Base-by-base conservation (phyloP, 1,140 invertebrate species). In the Lucilia sericata region DNA sequence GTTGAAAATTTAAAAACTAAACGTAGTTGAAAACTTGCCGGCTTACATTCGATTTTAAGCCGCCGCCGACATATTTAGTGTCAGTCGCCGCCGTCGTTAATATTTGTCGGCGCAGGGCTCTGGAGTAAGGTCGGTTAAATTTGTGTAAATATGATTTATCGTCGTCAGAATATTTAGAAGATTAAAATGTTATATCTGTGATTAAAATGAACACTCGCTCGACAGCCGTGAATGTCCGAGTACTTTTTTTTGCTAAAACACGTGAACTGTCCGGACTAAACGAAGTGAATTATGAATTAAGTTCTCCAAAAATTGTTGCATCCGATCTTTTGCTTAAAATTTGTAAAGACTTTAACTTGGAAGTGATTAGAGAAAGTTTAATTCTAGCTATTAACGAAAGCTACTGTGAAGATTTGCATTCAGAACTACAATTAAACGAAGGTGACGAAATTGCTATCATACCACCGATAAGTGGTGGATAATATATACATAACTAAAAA, bases 161-260 rank as follows among this genome's bases (percentile, higher is more conserved):
- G 2, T 5, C 5, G 42, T 42, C 42, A 42, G 0, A 7, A 8
- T 42, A 10, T 42, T 42, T 42, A 42, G 42, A 42, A 42, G 10
- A 0, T 42, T 60, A 60, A 60, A 70, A 70, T 70, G 65, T n/a
- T n/a, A n/a, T n/a, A n/a, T n/a, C n/a, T n/a, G n/a, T n/a, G 10
- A 0, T 42, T 60, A 60, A 60, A 70, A 70, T 70, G 65, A 70
- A 12, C 9, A 0, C 19, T 21, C 5, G 25, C n/a, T 70, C 7
- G 0, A 0, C 65, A 21, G 8, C 10, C 13, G 49, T 93, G 7
- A 91, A 91, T 76, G 93, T 96, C 74, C 95, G 94, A 90, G 86
- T 98, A 74, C 91, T 97, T 86, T 97, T 98, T 92, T 98, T 98
- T 92, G 97, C 96, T 14, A 95, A 96, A 93, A 95, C 96, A 82